A percentile compares a stretch with the other conserved stretches of the same genome.
phyloP scores from a whole-genome alignment of 2,888 invertebrate species.

The Teleiodes luculella region DNA sequence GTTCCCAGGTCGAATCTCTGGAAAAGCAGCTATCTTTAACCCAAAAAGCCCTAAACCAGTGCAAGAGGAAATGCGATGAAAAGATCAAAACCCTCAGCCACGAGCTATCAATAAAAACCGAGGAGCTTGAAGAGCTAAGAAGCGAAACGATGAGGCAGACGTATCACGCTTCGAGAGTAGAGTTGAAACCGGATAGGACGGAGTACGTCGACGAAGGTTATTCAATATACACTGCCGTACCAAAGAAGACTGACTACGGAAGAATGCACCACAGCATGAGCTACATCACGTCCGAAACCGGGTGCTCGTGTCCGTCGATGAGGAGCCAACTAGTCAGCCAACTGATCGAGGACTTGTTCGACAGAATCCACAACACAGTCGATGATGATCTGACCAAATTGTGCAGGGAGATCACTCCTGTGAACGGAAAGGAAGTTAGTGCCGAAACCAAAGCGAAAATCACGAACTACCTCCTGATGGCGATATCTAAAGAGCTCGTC shows the following conservation, averaged over 20 bases:
- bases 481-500: slow-evolving; percentile 73
- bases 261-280: slow-evolving; percentile 75
- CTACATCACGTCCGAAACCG: slow-evolving; percentile 61
- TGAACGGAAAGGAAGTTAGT: slow-evolving; percentile 50
- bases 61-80: slow-evolving; percentile 75
- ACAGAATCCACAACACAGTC: slow-evolving; percentile 62
- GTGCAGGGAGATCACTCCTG: slow-evolving; percentile 57
- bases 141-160: slow-evolving; percentile 67
- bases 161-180: slow-evolving; percentile 64
- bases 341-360: slow-evolving; percentile 69
- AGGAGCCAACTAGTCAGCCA: slow-evolving; percentile 70
- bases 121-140: slow-evolving; percentile 70
- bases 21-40: slow-evolving; percentile 78
- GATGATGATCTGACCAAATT: slow-evolving; percentile 65
- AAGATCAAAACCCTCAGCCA: slow-evolving; percentile 78
- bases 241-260: slow-evolving; percentile 68
- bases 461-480: slow-evolving; percentile 73
- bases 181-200: slow-evolving; percentile 66
- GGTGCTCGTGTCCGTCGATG: slow-evolving; percentile 69
- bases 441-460: slow-evolving; percentile 72
- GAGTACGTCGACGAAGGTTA: slow-evolving; percentile 72
- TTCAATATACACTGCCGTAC: slow-evolving; percentile 68
- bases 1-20: slow-evolving; percentile 78
- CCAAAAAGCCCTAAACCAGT: slow-evolving; percentile 74
- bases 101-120: slow-evolving; percentile 77